Conservation (phyloP, 2,888 invertebrate species). For the Cataglyphis cursor region DNA sequence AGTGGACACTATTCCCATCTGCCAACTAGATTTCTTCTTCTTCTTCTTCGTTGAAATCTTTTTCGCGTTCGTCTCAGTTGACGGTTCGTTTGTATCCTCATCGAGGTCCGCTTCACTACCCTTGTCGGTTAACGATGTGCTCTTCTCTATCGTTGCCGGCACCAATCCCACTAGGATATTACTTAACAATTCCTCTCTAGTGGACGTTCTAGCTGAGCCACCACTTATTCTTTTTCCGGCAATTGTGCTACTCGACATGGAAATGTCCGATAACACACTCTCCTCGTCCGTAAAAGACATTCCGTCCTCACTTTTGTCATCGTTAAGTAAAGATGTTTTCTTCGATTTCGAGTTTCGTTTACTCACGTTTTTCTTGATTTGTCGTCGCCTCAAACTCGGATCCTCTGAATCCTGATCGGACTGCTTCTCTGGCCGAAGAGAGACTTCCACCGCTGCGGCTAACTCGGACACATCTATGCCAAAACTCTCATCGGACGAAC, state of each 20-base stretch:
- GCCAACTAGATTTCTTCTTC: slow-evolving; percentile 81
- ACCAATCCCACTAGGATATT: slow-evolving; percentile 74
- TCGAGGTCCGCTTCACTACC: slow-evolving; percentile 72
- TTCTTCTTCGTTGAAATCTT: slow-evolving; percentile 72
- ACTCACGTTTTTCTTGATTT: slow-evolving; percentile 19
- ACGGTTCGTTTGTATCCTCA: slow-evolving; percentile 60
- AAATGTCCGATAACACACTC: slow-evolving; percentile 80
- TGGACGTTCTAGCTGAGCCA: slow-evolving; percentile 23
- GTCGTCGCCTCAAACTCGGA: slow-evolving; percentile 30
- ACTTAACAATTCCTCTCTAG: slow-evolving; percentile 76
- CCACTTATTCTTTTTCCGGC: slow-evolving; percentile 43
- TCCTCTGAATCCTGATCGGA: slow-evolving; percentile 49
- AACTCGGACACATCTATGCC: slow-evolving; percentile 82
- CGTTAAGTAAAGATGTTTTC: slow-evolving; percentile 41
- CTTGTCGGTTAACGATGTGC: slow-evolving; percentile 53
- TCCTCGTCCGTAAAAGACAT: slow-evolving; percentile 78
- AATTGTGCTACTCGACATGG: slow-evolving; percentile 76
- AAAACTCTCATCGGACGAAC: slow-evolving; percentile 84
- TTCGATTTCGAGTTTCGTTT: slow-evolving; percentile 49
- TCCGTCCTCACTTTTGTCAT: slow-evolving; percentile 64
- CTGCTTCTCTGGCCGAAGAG: slow-evolving; percentile 78
- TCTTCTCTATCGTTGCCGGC: slow-evolving; percentile 53
- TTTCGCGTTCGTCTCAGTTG: slow-evolving; percentile 32
- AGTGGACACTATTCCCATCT: slow-evolving; percentile 79
- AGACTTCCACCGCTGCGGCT: slow-evolving; percentile 81